Evolutionary conservation across 2,888 invertebrate genomes (phyloP), one percentile per base, ranked within the genome.

Genomic region (Plagodis pulveraria): DNA sequence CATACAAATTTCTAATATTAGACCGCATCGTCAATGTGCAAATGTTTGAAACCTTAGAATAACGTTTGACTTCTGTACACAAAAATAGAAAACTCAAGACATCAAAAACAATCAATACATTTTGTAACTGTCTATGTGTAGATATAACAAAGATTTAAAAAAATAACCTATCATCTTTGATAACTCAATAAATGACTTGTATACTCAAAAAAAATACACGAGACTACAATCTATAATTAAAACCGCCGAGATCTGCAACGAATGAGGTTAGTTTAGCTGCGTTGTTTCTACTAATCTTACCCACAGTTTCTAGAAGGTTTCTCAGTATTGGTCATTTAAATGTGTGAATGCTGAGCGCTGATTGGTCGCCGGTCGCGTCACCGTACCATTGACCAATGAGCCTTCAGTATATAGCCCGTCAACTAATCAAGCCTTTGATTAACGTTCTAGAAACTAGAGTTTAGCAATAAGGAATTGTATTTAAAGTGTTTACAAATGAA

Each of bases 221-320:
- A 6, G 12, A 43, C 7, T n/a, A 12, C 11, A 42, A 6, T 22
- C 22, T 22, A 22, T 1, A 22, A 22, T 22, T 22, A 22, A 22
- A 22, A 47, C 48, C 48, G 52, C 52, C 43, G 52, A 58, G 49
- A 49, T 58, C 40, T 57, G 45, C 4, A n/a, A 8, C 2, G 12
- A 32, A 46, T 50, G 35, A 48, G 54, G 43, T 57, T 36, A 43
- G 10, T 9, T 41, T 49, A 49, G 44, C 38, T 52, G 38, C 53
- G 22, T 22, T 22, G 22, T 22, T 22, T 22, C 2, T 22, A 49
- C 6, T 58, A 43, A 12, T 43, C 38, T 1, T 1, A 22, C 22
- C 22, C 22, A 1, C 22, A 22, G 4, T 22, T 22, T 22, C 22
- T 22, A 4, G 22, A 22, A 22, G 22, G 22, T 22, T 22, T 22